A percentile compares a stretch with the other conserved stretches of the same genome.
Evolutionary conservation across 2,797 vertebrate species (phyloP).

Genomic region (Ibycter americanus): DNA sequence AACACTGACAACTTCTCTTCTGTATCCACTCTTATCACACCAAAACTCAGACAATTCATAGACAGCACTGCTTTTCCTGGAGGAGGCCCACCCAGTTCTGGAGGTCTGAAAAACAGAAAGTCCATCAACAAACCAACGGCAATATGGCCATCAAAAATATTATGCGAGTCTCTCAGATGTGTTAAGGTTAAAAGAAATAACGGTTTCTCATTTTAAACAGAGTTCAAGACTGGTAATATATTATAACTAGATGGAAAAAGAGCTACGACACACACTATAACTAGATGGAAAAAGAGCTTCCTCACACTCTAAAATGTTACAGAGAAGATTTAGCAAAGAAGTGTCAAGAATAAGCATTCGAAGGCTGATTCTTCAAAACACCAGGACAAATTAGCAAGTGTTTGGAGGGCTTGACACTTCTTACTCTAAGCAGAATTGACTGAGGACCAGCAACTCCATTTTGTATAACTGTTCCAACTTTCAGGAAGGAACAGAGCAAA

Average conservation of each 20-base stretch:
- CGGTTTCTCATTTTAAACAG: neutral
- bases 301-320: neutral
- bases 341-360: neutral
- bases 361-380: neutral
- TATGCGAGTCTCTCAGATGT: neutral
- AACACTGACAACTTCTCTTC: conserved; percentile 96
- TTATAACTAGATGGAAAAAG: neutral
- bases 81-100: conserved; percentile 89
- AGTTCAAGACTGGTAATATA: neutral
- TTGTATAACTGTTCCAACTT: neutral
- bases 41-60: conserved; percentile 91
- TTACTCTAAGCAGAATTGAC: neutral
- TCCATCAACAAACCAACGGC: neutral
- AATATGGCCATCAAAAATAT: neutral
- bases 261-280: no score
- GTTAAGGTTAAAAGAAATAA: neutral
- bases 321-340: neutral
- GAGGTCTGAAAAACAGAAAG: conserved; percentile 81
- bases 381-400: neutral
- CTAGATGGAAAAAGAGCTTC: neutral
- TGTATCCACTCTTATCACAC: conserved; percentile 92
- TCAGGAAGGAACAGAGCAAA: neutral
- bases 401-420: neutral
- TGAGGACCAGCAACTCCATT: neutral
- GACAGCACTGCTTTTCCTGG: conserved; percentile 93